Evolutionary conservation across 1,140 invertebrate species (phyloP), one percentile per base, ranked within the genome.

Genomic region (Brachionus rotundiformis): DNA sequence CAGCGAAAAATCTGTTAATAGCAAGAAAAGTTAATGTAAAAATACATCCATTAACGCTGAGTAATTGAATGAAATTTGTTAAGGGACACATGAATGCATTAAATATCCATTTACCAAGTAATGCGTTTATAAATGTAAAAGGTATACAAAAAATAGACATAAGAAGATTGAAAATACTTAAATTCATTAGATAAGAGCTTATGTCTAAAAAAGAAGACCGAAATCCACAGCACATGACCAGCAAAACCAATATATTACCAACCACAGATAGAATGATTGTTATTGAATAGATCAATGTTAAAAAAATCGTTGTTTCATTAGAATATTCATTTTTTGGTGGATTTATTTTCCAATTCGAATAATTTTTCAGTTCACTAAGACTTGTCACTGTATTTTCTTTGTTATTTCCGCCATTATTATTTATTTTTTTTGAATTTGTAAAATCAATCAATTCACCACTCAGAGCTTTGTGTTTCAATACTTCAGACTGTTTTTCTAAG

Each of bases 71-170:
- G 36, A 77, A 77, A 59, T 54, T 49, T 33, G 49, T 77, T 8
- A 77, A 33, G 7, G 44, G 44, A 77, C 75, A 77, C 75, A 77
- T 77, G 23, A 77, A 54, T 25, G 11, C 16, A 13, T 59, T 59
- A 7, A 77, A 77, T 33, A 54, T 54, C 75, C 75, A 77, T 77
- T 41, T 77, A 19, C 49, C 75, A 19, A 59, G 31, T 27, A 77
- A 6, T 3, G 36, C 49, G 19, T 77, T 49, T 23, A 54, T 33
- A 36, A 77, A 54, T 16, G 75, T 77, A 33, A 77, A 77, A 16
- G 75, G 75, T 33, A 77, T 77, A 16, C 75, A 77, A 59, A 77
- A 77, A 54, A 77, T 77, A 1, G 75, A 31, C 49, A 77, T 59
- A 0, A 77, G 31, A 16, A 77, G 19, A 54, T 77, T 59, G 29